Percentiles rank a stretch among this genome's conserved stretches.
Conservation (phyloP, 2,888 invertebrate genomes). For the Neocrepidodera transversa region DNA sequence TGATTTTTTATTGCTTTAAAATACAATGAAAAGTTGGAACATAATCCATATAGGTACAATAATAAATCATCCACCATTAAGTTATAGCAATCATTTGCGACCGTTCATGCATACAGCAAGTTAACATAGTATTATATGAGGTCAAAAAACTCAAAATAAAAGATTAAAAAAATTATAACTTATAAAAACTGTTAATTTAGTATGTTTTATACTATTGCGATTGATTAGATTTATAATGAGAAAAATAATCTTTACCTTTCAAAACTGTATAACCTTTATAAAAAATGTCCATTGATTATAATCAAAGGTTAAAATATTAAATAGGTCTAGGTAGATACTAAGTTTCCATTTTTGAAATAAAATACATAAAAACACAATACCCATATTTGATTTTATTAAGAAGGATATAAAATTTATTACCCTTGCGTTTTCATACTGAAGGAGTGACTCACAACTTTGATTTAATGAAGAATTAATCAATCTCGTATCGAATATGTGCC, state of each 20-base stretch:
- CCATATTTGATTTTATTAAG: constrained; percentile 1
- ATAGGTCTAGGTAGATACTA: constrained; percentile 7
- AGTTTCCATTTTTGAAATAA: constrained; percentile 1
- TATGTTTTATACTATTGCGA: too few relatives aligned
- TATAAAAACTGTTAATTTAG: too few relatives aligned
- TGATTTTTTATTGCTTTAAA: too few relatives aligned
- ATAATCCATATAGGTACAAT: too few relatives aligned
- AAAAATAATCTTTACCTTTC: background rate
- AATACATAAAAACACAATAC: background rate
- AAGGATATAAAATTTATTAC: background rate
- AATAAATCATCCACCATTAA: background rate
- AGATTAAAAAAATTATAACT: too few relatives aligned
- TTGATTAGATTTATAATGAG: background rate
- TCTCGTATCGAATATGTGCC: too few relatives aligned
- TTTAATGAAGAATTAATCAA: too few relatives aligned
- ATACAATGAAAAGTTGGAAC: too few relatives aligned
- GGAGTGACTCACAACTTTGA: background rate
- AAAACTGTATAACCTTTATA: background rate
- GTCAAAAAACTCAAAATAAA: background rate
- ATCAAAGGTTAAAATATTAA: constrained; percentile 5
- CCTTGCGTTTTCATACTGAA: background rate
- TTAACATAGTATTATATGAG: background rate
- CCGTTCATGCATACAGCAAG: background rate
- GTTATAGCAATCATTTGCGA: background rate
- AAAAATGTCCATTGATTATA: background rate